Evolutionary conservation across 2,113 vertebrate species (phyloP).

Genomic region (Forbesichthys agassizii): DNA sequence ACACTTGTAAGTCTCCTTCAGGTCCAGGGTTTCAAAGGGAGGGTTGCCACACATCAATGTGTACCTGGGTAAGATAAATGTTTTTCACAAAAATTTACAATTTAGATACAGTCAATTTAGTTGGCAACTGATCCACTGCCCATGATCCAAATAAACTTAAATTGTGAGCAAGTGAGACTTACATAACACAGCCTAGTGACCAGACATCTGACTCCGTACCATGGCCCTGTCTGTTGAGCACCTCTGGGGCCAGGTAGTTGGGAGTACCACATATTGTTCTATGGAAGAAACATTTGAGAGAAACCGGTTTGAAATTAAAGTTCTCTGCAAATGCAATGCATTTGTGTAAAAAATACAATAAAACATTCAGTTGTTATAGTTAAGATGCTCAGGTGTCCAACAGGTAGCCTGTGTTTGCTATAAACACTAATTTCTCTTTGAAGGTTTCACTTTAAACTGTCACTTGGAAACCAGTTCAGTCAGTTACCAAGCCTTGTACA

Average conservation of each 20-base stretch:
- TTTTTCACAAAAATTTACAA: slow-evolving; percentile 1
- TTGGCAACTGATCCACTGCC: no score
- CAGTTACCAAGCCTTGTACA: slow-evolving; percentile 27
- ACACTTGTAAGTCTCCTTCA: slow-evolving; percentile 97
- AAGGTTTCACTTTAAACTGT: slow-evolving; percentile 39
- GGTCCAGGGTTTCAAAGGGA: slow-evolving; percentile 94
- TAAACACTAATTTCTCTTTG: neutral
- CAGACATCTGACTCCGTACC: slow-evolving; percentile 94
- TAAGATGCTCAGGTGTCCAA: neutral
- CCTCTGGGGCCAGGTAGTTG: slow-evolving; percentile 98
- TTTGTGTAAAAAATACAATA: no score
- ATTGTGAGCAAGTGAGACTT: slow-evolving; percentile 62
- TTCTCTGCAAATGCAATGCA: no score
- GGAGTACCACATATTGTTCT: slow-evolving; percentile 99
- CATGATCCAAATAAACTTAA: neutral
- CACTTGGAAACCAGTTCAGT: slow-evolving; percentile 61
- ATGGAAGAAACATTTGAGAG: neutral
- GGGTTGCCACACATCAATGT: slow-evolving; percentile 93
- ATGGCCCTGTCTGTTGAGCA: slow-evolving; percentile 93
- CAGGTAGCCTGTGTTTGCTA: neutral
- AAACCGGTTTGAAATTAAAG: no score
- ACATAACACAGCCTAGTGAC: slow-evolving; percentile 98
- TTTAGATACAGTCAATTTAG: no score
- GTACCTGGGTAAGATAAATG: slow-evolving; percentile 78
- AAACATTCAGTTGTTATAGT: no score